Evolutionary conservation across 1,140 invertebrate species (phyloP).

Genomic region (Tetragonula clypearis): DNA sequence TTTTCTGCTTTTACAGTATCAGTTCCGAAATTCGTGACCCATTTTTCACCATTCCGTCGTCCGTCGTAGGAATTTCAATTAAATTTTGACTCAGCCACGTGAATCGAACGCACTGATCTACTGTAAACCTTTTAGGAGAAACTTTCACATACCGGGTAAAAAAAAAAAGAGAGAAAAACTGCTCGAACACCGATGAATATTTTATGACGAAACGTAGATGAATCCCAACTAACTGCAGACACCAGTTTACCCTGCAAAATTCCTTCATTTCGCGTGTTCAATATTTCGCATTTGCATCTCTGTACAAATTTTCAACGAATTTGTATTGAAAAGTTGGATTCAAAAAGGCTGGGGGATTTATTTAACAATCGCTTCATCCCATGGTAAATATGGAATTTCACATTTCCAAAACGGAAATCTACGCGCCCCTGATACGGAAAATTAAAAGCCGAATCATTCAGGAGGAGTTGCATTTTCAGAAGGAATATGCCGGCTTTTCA

Average conservation of each 20-base stretch:
- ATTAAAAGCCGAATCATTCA: background rate
- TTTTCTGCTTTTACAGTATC: background rate
- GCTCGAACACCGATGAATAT: too few species aligned
- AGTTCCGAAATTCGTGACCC: background rate
- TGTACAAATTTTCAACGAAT: background rate
- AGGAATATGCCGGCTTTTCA: background rate
- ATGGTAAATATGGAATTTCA: background rate
- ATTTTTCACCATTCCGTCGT: background rate
- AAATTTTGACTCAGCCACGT: background rate
- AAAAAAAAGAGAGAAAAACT: too few species aligned
- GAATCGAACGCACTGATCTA: background rate
- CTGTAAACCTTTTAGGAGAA: background rate
- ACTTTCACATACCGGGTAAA: background rate
- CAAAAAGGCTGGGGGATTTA: background rate
- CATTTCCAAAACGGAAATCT: background rate
- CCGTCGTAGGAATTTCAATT: background rate
- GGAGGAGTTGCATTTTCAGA: background rate
- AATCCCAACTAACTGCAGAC: too few species aligned
- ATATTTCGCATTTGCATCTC: background rate
- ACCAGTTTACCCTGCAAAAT: background rate
- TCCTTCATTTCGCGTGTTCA: background rate
- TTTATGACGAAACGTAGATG: too few species aligned
- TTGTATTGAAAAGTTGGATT: background rate
- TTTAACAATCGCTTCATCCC: background rate
- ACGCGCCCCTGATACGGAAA: background rate